phyloP scores from a whole-genome alignment of 2,113 vertebrate genomes.

The Pomatostomus ruficeps region DNA sequence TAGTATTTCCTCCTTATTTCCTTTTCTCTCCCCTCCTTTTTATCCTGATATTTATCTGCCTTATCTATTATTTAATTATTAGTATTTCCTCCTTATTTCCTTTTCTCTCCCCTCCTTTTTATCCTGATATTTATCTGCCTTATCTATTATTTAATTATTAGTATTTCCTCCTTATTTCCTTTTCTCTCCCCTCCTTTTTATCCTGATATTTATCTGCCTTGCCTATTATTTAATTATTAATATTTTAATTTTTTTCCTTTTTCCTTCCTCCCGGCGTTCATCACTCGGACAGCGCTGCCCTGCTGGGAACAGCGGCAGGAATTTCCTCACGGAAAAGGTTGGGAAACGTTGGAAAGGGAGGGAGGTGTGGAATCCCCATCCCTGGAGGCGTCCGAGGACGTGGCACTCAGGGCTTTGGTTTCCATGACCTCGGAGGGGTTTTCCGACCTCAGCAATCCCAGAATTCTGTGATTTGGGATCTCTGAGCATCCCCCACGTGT shows the following conservation, averaged over 20 bases:
- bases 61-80: too few species aligned
- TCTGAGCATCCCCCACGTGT: rapidly evolving
- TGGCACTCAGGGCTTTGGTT: neutral
- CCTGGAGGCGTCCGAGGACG: neutral
- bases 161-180: too few species aligned
- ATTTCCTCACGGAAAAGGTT: neutral
- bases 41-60: too few species aligned
- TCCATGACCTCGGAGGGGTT: neutral
- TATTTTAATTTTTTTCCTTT: neutral
- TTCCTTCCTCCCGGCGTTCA: neutral
- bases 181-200: neutral
- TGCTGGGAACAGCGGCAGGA: neutral
- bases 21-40: too few species aligned
- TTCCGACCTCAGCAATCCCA: rapidly evolving
- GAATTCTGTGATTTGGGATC: neutral
- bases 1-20: too few species aligned
- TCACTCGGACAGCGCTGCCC: rapidly evolving
- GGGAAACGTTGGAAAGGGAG: rapidly evolving
- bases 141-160: too few species aligned
- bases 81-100: too few species aligned
- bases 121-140: too few species aligned
- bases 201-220: neutral
- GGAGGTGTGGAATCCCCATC: neutral
- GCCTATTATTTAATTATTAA: rapidly evolving
- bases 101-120: too few species aligned